Evolutionary conservation across 2,888 invertebrate genomes (phyloP), one percentile per base, ranked within the genome.

Genomic region (Pachydiplax longipennis): DNA sequence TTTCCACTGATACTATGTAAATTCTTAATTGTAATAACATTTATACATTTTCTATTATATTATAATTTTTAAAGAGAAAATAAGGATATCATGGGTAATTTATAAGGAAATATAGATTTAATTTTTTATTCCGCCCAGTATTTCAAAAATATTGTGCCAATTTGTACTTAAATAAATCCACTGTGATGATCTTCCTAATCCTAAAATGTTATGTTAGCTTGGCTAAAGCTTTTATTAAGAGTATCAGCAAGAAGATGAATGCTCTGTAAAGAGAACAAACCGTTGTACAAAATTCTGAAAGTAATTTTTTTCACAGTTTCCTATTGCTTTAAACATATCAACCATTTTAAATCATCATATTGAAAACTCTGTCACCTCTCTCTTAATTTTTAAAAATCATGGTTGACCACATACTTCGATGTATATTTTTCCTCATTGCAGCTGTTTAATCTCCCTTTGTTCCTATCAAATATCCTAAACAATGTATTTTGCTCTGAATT

Each of bases 21-120:
- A 87, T 87, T 35, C 58, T 87, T 83, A 83, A 83, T 83, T 87
- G 58, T 87, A 61, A 61, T 35, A 87, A 61, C 87, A 87, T 87
- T 87, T 87, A 87, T 87, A 87, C 87, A 87, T 87, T 87, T 87
- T 87, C 87, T 87, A 87, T 87, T 87, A 87, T 87, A 87, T 37
- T 87, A 87, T 87, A 87, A 87, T 58, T 87, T 87, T 87, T 87
- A 61, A 87, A 37, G 61, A 61, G 65, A 83, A 58, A 83, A 87
- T 40, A 61, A 87, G 87, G 87, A 87, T 87, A 61, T 87, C 58
- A 65, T 87, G 87, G 87, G 87, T 87, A 87, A 83, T 87, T 87
- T 87, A 87, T 87, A 87, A 61, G 87, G 61, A 58, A n/a, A 87
- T 87, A 53, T 58, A 87, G 87, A 61, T 87, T 37, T 87, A 87